Percentiles rank a stretch among this genome's conserved stretches.
phyloP scores from a whole-genome alignment of 2,113 vertebrate genomes.

The Salvelinus fontinalis region DNA sequence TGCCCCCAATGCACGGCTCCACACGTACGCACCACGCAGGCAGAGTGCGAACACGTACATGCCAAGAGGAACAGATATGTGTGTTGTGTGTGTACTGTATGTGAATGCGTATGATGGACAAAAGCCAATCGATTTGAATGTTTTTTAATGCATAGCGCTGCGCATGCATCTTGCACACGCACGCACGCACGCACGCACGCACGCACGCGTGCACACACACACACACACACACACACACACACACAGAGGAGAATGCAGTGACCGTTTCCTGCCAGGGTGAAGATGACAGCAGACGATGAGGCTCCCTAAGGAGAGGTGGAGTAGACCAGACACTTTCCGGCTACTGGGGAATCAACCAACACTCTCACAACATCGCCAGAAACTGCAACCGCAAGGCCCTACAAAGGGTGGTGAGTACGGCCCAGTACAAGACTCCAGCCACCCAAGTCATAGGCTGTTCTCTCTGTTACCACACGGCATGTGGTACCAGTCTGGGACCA shows the following conservation, averaged over 20 bases:
- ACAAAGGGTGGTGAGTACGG: too few relatives aligned
- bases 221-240: not conserved
- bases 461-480: too few relatives aligned
- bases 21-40: not conserved
- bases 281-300: conserved; percentile 18
- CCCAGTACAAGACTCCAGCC: too few relatives aligned
- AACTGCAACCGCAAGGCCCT: not conserved
- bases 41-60: not conserved
- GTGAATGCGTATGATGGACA: not conserved
- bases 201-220: not conserved
- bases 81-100: not conserved
- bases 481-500: too few relatives aligned
- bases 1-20: conserved; percentile 13
- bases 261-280: conserved; percentile 11
- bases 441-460: too few relatives aligned
- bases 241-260: not conserved
- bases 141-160: not conserved
- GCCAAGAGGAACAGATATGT: too few relatives aligned
- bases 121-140: not conserved
- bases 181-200: conserved; percentile 2
- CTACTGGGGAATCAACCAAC: not conserved
- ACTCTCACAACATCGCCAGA: conserved; percentile 3
- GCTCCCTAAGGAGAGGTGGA: conserved; percentile 25
- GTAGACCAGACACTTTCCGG: conserved; percentile 30
- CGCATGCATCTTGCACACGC: not conserved